These are phyloP conservation scores for Pseudachorutes palmiensis DNA, from an alignment of 1,140 invertebrate genomes.

Conservation along the genomic window DNA sequence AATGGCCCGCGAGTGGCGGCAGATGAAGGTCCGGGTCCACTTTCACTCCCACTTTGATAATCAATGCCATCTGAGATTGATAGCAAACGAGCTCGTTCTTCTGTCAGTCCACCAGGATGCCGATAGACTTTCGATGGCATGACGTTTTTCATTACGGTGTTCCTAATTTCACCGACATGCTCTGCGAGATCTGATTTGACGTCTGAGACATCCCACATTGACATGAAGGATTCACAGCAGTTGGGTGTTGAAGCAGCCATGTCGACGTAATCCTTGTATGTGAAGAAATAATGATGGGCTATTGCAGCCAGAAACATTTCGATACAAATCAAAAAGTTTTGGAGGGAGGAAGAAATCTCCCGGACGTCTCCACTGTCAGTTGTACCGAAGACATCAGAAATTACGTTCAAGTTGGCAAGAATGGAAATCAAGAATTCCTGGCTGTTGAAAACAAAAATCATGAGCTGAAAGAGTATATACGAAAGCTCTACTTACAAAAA, in stretches of 20 bases:
- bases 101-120: constrained; percentile 34
- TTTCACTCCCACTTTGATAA: constrained; percentile 26
- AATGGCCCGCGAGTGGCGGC: constrained; percentile 18
- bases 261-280: constrained; percentile 73
- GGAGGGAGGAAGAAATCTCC: constrained; percentile 63
- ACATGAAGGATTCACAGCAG: constrained; percentile 56
- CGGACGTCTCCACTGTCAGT: constrained; percentile 54
- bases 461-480: constrained; percentile 8
- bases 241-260: constrained; percentile 47
- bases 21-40: constrained; percentile 13
- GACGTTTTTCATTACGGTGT: constrained; percentile 26
- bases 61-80: constrained; percentile 29
- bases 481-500: constrained; percentile 79
- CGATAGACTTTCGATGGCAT: constrained; percentile 37
- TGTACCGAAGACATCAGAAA: constrained; percentile 61
- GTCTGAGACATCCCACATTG: constrained; percentile 92
- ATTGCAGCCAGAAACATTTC: constrained; percentile 95
- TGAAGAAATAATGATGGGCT: constrained; percentile 91
- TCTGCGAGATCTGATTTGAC: constrained; percentile 84
- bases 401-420: constrained; percentile 67
- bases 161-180: constrained; percentile 75
- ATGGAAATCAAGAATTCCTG: constrained; percentile 84
- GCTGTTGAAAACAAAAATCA: constrained; percentile 51
- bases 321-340: constrained; percentile 93
- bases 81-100: constrained; percentile 33